These are phyloP conservation scores for Pseudonaja textilis DNA, from an alignment of 2,113 vertebrate genomes.

Conservation along the genomic window DNA sequence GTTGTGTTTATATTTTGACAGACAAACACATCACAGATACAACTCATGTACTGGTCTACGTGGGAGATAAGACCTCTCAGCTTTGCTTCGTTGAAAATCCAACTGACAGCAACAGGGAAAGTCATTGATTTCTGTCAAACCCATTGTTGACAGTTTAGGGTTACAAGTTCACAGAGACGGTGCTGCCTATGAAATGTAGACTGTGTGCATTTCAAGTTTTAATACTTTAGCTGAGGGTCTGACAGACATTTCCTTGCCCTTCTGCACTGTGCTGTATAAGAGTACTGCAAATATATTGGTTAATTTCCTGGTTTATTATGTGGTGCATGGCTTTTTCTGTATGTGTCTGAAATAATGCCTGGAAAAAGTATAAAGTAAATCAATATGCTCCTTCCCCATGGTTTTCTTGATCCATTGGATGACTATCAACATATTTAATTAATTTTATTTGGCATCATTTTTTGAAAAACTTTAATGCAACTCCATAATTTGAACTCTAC, in stretches of 20 bases:
- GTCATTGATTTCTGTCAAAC: conserved; percentile 47
- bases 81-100: conserved; percentile 57
- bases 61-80: conserved; percentile 50
- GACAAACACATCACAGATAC: conserved; percentile 56
- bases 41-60: conserved; percentile 67
- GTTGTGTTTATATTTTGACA: conserved; percentile 66
- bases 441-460: background rate
- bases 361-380: background rate
- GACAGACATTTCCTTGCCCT: background rate
- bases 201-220: conserved; percentile 20
- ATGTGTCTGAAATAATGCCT: background rate
- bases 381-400: background rate
- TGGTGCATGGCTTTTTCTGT: background rate
- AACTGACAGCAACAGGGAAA: conserved; percentile 44
- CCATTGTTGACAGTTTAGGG: conserved; percentile 15
- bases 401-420: background rate
- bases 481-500: background rate
- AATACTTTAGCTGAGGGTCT: background rate
- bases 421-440: background rate
- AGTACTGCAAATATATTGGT: background rate
- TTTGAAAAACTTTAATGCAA: background rate
- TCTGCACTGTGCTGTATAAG: background rate
- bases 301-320: background rate
- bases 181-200: background rate
- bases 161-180: background rate